Base-by-base conservation (phyloP, 2,888 invertebrate genomes). In the Aproaerema taeniolella region DNA sequence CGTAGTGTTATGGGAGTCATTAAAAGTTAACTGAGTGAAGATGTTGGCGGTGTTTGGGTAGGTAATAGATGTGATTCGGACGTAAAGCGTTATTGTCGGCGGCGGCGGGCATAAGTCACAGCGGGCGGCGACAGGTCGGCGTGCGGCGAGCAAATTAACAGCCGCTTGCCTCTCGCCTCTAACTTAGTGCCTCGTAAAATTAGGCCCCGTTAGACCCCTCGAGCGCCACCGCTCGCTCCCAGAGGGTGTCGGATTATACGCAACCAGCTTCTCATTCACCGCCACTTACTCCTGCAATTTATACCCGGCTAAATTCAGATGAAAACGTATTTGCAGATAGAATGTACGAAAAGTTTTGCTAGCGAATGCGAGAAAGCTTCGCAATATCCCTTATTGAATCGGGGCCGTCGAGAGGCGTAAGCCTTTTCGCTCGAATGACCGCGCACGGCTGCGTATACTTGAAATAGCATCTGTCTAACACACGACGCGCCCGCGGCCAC, bases 161-260 rank as follows among this genome's bases (percentile, higher is more conserved):
- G 75, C 63, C 75, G 74, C 67, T 79, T 75, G 75, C 75, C 76
- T 67, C 76, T 77, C 73, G 71, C 69, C 71, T 73, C 75, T 76
- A 76, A 83, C 76, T 83, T 82, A 83, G 78, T 77, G 71, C 79
- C 81, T 85, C 85, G 73, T 83, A 81, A 85, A 83, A 85, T 83
- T 81, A 82, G 80, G 68, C 76, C 66, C 75, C 69, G 72, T 75
- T 76, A 77, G 68, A 70, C 68, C 80, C 71, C 75, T 76, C 66
- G 60, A 72, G 66, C 71, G 55, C 58, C 57, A 55, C 61, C 61
- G 42, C 49, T n/a, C 57, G 53, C 56, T 65, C 72, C 67, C 67
- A 51, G 53, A 62, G 65, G 67, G 63, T 51, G 52, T 47, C 52
- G 63, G 65, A 69, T 69, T 71, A 69, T 61, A 53, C 58, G 51